Evolutionary conservation across 2,888 invertebrate genomes (phyloP).

Genomic region (Plebejus melissa): DNA sequence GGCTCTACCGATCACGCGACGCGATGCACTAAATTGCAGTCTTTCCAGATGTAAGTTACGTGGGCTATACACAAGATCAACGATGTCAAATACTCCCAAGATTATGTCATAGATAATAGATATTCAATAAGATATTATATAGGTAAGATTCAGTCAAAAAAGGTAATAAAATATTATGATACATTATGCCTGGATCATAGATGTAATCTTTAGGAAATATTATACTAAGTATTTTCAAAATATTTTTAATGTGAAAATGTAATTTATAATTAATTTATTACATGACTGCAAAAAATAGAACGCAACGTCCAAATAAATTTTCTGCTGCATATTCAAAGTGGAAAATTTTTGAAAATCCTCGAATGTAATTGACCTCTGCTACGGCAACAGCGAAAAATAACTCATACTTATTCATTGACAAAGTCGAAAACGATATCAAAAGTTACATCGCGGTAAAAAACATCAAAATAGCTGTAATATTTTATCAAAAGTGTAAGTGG

Average conservation of each 20-base stretch:
- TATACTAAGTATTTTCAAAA: too few species aligned
- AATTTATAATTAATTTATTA: not conserved
- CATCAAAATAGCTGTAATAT: not conserved
- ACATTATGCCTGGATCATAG: too few species aligned
- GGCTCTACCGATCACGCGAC: not conserved
- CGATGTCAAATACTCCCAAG: too few species aligned
- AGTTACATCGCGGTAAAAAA: slow-evolving; percentile 3
- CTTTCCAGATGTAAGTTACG: not conserved
- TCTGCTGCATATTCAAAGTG: slow-evolving; percentile 2
- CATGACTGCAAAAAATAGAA: not conserved
- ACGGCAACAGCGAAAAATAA: slow-evolving; percentile 5
- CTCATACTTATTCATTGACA: not conserved
- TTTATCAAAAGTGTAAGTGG: not conserved
- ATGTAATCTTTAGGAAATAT: too few species aligned
- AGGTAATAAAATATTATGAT: too few species aligned
- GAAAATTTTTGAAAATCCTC: not conserved
- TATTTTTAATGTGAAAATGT: not conserved
- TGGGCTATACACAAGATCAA: too few species aligned
- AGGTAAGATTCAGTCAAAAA: too few species aligned
- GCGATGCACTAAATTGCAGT: not conserved
- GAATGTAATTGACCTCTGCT: slow-evolving; percentile 13
- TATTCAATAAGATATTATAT: too few species aligned
- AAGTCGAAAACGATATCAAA: not conserved
- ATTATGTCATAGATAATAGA: too few species aligned
- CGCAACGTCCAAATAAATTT: not conserved